Percentiles rank a stretch among this genome's conserved stretches.
These are phyloP conservation scores for Polydrusus cervinus DNA, from an alignment of 2,888 invertebrate species.

Conservation along the genomic window DNA sequence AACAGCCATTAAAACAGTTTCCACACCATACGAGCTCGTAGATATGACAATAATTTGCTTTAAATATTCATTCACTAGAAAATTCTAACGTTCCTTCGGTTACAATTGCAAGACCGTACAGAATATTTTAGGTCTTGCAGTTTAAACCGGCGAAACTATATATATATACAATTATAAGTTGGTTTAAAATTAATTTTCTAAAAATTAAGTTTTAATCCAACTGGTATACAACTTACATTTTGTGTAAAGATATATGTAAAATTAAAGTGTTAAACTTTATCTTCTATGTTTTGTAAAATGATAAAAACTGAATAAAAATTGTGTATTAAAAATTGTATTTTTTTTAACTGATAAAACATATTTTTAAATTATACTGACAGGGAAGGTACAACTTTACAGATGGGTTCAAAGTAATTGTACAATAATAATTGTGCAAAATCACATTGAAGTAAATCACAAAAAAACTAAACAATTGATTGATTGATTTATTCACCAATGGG, in stretches of 20 bases:
- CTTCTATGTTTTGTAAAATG: constrained; percentile 55
- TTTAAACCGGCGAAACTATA: constrained; percentile 18
- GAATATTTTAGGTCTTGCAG: constrained; percentile 10
- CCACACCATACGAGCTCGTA: constrained; percentile 65
- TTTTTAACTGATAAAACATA: not conserved
- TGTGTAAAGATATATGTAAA: constrained; percentile 48
- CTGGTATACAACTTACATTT: constrained; percentile 49
- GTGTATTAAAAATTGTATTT: constrained; percentile 43
- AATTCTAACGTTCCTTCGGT: constrained; percentile 21
- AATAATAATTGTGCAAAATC: too few species aligned
- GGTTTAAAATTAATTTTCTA: constrained; percentile 37
- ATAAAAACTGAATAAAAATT: constrained; percentile 49
- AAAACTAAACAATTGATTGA: too few species aligned
- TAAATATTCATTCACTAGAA: constrained; percentile 56
- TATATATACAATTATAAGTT: constrained; percentile 20
- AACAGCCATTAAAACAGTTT: not conserved
- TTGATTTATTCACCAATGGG: too few species aligned
- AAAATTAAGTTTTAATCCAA: constrained; percentile 46
- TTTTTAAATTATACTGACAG: too few species aligned
- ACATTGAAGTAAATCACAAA: too few species aligned
- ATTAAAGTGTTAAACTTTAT: constrained; percentile 53
- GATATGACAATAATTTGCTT: constrained; percentile 71
- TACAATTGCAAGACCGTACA: constrained; percentile 1
- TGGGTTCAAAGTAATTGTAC: too few species aligned
- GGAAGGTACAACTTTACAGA: too few species aligned